Evolutionary conservation across 23 tunicate genomes (phyloP).

Genomic region (Botrylloides violaceus): DNA sequence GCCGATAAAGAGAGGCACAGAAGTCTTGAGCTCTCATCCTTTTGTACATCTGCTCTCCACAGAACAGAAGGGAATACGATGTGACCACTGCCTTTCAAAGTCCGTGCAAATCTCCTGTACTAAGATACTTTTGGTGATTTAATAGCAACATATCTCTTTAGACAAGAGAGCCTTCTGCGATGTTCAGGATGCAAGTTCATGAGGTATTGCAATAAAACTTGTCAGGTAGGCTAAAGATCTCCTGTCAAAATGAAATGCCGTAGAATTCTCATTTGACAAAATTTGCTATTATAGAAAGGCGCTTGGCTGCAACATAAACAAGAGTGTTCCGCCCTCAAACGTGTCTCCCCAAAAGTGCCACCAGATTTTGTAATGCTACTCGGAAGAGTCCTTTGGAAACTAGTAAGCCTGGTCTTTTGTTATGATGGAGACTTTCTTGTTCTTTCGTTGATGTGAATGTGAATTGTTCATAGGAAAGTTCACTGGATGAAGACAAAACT

Average conservation of each 20-base stretch:
- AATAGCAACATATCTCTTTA: background rate
- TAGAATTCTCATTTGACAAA: background rate
- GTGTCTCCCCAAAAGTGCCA: conserved; percentile 69
- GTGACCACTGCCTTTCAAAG: conserved; percentile 67
- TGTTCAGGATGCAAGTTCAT: conserved; percentile 87
- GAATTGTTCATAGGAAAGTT: conserved; percentile 43
- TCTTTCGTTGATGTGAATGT: background rate
- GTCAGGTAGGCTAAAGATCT: conserved; percentile 33
- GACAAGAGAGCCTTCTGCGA: conserved; percentile 54
- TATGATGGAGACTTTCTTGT: background rate
- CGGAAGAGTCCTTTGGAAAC: conserved; percentile 55
- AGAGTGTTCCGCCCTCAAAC: conserved; percentile 65
- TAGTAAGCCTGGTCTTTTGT: conserved; percentile 23
- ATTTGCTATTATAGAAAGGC: conserved; percentile 35
- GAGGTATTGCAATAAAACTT: conserved; percentile 62
- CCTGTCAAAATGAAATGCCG: no score
- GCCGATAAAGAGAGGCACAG: conserved; percentile 33
- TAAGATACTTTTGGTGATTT: background rate
- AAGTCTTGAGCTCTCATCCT: conserved; percentile 45
- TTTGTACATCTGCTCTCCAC: conserved; percentile 56
- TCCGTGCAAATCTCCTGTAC: background rate
- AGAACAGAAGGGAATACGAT: conserved; percentile 64
- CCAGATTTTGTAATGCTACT: conserved; percentile 79
- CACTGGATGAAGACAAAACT: conserved; percentile 49
- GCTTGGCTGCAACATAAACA: conserved; percentile 71